Evolutionary conservation across 1,140 invertebrate genomes (phyloP), one percentile per base, ranked within the genome.

Genomic region (Lucilia cuprina): DNA sequence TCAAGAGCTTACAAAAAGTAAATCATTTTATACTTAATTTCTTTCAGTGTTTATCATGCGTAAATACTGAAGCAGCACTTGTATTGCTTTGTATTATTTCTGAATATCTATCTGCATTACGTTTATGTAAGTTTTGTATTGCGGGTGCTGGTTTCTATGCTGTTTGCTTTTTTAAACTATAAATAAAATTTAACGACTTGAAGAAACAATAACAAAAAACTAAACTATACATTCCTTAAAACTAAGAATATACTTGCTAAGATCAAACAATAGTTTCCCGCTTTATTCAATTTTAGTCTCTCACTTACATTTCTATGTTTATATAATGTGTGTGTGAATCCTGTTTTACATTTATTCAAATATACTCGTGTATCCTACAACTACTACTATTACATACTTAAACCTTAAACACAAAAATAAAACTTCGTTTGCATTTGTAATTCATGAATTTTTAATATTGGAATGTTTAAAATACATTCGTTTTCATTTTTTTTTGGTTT

Each of bases 101-200:
- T 30, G 25, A 30, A 30, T 30, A 30, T 30, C 25, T 30, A 30
- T 30, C 25, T 30, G 25, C 25, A 30, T 30, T 30, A 30, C 25
- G 3, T 30, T 30, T 30, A 30, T 30, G 25, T 30, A 30, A 30
- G 25, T 30, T 30, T n/a, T 14, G 5, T 60, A 60, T 60, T 7
- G 55, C 12, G 55, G 5, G n/a, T 17, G 55, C 2, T 17, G 14
- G 25, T 30, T n/a, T 30, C 25, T 30, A 30, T 30, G 25, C 3
- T 30, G 25, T 30, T 60, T n/a, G 55, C 14, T 17, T n/a, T 60
- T 60, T 19, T 12, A 78, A 78, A 78, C 75, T 41, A 78, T 78
- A 78, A 78, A 78, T 78, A 78, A 78, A 78, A 78, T 78, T 78
- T 78, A 78, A 78, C 75, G 34, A 78, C 75, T 19, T 78, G 8